A percentile compares a stretch with the other conserved stretches of the same genome.
Conservation (phyloP, 2,888 invertebrate species). For the Cepaea hortensis region DNA sequence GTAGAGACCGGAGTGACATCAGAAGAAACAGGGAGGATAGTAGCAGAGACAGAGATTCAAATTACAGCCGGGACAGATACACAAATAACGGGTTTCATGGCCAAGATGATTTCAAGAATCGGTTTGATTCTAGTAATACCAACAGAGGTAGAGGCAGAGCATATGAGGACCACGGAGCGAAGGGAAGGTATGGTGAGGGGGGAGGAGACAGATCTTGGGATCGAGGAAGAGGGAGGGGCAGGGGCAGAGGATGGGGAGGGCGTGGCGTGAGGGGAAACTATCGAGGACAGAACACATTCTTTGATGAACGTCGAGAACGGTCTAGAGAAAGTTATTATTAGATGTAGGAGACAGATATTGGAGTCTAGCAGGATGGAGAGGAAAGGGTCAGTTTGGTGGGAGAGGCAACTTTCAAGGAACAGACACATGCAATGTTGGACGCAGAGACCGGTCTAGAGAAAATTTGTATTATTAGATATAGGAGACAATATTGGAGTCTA, state of each 20-base stretch:
- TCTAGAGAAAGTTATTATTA: constrained; percentile 9
- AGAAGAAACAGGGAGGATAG: constrained; percentile 31
- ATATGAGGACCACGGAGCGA: neutral
- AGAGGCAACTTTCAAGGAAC: constrained; percentile 41
- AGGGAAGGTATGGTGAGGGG: neutral
- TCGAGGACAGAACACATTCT: too few species aligned
- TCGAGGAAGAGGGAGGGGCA: constrained; percentile 1
- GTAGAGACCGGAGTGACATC: constrained; percentile 39
- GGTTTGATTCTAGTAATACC: neutral
- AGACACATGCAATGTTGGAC: constrained; percentile 12
- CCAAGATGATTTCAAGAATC: neutral
- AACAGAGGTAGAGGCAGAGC: constrained; percentile 11
- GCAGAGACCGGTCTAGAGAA: neutral
- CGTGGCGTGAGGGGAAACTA: neutral
- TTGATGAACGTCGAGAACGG: too few species aligned
- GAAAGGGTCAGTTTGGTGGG: constrained; percentile 27
- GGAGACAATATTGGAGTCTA: too few species aligned
- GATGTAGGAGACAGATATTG: neutral
- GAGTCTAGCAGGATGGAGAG: constrained; percentile 32
- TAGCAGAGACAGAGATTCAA: constrained; percentile 12
- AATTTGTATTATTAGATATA: too few species aligned
- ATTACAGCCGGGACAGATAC: constrained; percentile 17
- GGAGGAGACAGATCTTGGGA: neutral
- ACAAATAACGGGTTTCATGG: constrained; percentile 18
- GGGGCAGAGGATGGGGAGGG: constrained; percentile 12